Evolutionary conservation across 2,113 vertebrate genomes (phyloP).

Genomic region (Arenaria interpres): DNA sequence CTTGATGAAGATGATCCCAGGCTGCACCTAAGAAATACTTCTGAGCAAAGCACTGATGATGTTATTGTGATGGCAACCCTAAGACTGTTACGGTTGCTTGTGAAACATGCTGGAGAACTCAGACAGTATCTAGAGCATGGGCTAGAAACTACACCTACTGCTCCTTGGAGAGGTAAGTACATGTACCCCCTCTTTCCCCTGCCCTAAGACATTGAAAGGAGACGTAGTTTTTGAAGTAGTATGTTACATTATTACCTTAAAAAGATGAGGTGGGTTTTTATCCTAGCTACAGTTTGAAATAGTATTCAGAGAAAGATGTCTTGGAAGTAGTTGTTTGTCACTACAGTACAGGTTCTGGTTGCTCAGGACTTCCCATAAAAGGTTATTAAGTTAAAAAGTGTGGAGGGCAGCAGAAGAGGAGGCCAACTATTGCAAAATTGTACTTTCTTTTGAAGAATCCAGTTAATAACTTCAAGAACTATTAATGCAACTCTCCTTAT

Average conservation of each 20-base stretch:
- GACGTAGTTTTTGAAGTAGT: not conserved
- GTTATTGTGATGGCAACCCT: conserved; percentile 97
- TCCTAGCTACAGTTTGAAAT: not conserved
- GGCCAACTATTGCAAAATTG: not conserved
- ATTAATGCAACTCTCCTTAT: not conserved
- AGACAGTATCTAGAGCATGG: conserved; percentile 92
- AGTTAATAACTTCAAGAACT: not conserved
- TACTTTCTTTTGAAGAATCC: not conserved
- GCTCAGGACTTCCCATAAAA: not conserved
- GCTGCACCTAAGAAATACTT: conserved; percentile 79
- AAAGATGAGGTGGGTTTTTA: fast-evolving
- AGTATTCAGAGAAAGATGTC: not conserved
- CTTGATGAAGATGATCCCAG: conserved; percentile 93
- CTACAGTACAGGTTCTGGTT: not conserved
- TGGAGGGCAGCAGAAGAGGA: not conserved
- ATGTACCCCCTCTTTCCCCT: fast-evolving
- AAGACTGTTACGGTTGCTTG: conserved; percentile 88
- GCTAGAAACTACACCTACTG: conserved; percentile 94
- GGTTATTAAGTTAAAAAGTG: not conserved
- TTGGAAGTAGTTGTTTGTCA: not conserved
- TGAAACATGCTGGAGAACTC: conserved; percentile 97
- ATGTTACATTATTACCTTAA: not conserved
- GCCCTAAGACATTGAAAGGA: not conserved
- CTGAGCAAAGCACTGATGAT: conserved; percentile 95
- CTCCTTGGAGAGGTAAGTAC: conserved; percentile 90